Base-by-base conservation (phyloP, 2,797 vertebrate species). In the Ctenopoma multispine region DNA sequence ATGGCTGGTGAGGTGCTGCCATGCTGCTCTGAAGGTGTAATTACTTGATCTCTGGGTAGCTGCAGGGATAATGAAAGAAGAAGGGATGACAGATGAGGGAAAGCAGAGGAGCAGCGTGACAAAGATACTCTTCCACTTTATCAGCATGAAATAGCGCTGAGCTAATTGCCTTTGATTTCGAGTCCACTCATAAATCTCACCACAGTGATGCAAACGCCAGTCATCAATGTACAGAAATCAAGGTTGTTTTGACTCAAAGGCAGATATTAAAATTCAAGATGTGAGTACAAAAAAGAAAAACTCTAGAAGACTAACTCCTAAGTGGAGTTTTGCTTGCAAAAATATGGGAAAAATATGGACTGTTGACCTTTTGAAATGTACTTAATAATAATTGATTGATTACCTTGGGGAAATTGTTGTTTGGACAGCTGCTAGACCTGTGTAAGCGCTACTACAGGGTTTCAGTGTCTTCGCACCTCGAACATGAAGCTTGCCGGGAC, bases 31-130 rank as follows among this genome's bases (percentile, higher is more conserved):
- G 4, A 8, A 58, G 66, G 58, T 84, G 77, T 84, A 85, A 89
- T 89, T 79, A 73, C 61, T 66, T 76, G 72, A 80, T 84, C 75
- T 81, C 69, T 21, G 29, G 66, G 71, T 6, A 41, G 31, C 81
- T 63, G 64, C 34, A 7, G 29, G 65, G 56, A 66, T 76, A 79
- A 87, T 79, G 51, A 82, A 73, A 31, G 63, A 68, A 58, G 75
- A 75, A 74, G 71, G 74, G 53, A 79, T 82, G 75, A 65, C 10
- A 20, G 61, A 60, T 38, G 57, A 63, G 38, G 51, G 51, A 41
- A 21, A 34, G 57, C 13, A 14, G 24, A n/a, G 23, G 23, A 17
- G 11, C 4, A 11, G 47, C 23, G 53, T 20, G 40, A 53, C 47
- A 50, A 20, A 70, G 20, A n/a, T 15, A 15, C 44, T 53, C n/a